Conservation (phyloP, 2,888 invertebrate species). For the Tachystola acroxantha region DNA sequence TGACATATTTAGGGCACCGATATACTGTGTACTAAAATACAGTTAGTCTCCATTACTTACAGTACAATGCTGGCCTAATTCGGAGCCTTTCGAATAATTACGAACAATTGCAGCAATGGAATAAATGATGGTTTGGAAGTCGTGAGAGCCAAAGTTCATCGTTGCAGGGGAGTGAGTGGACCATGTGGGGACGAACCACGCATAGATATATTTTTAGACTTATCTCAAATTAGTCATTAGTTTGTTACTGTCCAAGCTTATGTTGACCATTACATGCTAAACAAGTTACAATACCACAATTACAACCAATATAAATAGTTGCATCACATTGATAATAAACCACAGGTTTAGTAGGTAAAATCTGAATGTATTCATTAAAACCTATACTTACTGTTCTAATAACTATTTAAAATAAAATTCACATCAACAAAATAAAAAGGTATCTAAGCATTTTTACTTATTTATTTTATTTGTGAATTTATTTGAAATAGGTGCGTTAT, state of each 20-base stretch:
- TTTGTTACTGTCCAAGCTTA: slow-evolving; percentile 15
- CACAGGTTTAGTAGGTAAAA: too few species aligned
- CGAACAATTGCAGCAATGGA: not conserved
- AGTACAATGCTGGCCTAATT: not conserved
- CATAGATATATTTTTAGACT: slow-evolving; percentile 56
- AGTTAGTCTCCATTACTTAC: not conserved
- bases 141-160: slow-evolving; percentile 20
- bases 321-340: too few species aligned
- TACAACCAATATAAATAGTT: too few species aligned
- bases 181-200: slow-evolving; percentile 41
- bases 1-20: slow-evolving; percentile 61
- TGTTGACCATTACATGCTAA: too few species aligned
- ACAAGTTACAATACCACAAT: too few species aligned
- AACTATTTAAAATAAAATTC: too few species aligned
- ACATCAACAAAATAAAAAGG: too few species aligned
- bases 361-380: too few species aligned
- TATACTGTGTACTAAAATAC: slow-evolving; percentile 27
- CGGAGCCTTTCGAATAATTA: not conserved
- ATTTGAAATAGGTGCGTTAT: too few species aligned
- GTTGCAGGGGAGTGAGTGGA: slow-evolving; percentile 38
- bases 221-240: slow-evolving; percentile 58
- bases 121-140: not conserved
- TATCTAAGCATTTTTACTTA: too few species aligned
- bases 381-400: too few species aligned
- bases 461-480: too few species aligned